These are phyloP conservation scores for Psylliodes chrysocephalus DNA, from an alignment of 2,888 invertebrate genomes.

Conservation along the genomic window DNA sequence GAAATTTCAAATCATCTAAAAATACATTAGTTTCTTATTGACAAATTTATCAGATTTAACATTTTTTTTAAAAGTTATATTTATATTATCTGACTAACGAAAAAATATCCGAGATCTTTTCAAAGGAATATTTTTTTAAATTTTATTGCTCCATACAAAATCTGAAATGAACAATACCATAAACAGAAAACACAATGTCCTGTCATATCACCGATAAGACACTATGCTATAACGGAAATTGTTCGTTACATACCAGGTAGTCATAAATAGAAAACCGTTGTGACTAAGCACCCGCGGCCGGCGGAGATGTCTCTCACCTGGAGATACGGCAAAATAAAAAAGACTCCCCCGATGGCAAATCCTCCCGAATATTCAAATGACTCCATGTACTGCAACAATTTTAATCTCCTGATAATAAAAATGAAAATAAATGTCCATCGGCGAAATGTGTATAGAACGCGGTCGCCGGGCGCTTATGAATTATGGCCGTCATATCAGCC, in stretches of 20 bases:
- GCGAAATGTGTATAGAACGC: constrained; percentile 57
- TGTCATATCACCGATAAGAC: no score
- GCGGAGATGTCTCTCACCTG: constrained; percentile 49
- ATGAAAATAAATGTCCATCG: constrained; percentile 66
- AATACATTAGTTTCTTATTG: no score
- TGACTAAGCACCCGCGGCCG: constrained; percentile 16
- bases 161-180: no score
- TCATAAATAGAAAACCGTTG: constrained; percentile 20
- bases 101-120: no score
- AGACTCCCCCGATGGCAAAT: constrained; percentile 52
- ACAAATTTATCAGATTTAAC: no score
- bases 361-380: constrained; percentile 61
- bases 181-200: no score
- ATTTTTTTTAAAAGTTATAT: no score
- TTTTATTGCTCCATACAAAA: no score
- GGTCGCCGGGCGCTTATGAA: constrained; percentile 59
- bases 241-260: background rate
- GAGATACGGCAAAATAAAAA: constrained; percentile 44
- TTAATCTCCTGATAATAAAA: constrained; percentile 66
- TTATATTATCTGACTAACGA: no score
- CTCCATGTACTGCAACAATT: constrained; percentile 64
- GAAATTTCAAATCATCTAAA: no score
- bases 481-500: constrained; percentile 64
- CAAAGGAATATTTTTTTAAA: no score
- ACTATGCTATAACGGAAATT: background rate